phyloP scores from a whole-genome alignment of 2,797 vertebrate species.

The Pantherophis alleghaniensis region DNA sequence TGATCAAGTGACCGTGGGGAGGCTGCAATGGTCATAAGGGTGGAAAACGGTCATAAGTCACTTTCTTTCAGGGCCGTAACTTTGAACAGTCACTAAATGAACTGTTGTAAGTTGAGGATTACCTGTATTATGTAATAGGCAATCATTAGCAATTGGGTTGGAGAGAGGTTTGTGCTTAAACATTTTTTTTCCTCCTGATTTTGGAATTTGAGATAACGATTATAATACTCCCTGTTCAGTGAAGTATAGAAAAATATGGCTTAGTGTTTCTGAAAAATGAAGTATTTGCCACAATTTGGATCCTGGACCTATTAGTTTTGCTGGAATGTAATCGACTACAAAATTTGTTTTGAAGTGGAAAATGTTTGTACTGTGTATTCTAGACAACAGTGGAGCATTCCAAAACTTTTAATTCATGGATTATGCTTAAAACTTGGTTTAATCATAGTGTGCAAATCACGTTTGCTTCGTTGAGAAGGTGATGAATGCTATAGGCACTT shows the following conservation, averaged over 20 bases:
- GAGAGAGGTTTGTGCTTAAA: not conserved
- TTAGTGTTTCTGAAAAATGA: not conserved
- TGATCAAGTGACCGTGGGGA: not conserved
- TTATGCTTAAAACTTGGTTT: not conserved
- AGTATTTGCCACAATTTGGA: not conserved
- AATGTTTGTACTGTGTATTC: not conserved
- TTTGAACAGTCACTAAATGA: not conserved
- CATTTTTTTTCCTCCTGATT: not conserved
- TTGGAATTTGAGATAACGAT: not conserved
- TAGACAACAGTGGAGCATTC: not conserved
- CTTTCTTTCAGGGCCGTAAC: not conserved
- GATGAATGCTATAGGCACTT: not conserved
- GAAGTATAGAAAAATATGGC: not conserved
- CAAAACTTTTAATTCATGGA: not conserved
- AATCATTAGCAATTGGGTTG: not conserved
- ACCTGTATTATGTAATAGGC: not conserved
- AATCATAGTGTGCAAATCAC: not conserved
- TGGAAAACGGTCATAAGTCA: not conserved
- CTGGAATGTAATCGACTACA: not conserved
- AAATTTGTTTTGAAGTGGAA: not conserved
- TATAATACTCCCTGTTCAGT: not conserved
- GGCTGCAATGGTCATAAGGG: not conserved
- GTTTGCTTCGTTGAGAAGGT: not conserved
- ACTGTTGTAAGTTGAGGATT: not conserved
- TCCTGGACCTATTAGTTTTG: not conserved